Evolutionary conservation across 2,797 vertebrate genomes (phyloP), one percentile per base, ranked within the genome.

Genomic region (Tolypeutes matacus): DNA sequence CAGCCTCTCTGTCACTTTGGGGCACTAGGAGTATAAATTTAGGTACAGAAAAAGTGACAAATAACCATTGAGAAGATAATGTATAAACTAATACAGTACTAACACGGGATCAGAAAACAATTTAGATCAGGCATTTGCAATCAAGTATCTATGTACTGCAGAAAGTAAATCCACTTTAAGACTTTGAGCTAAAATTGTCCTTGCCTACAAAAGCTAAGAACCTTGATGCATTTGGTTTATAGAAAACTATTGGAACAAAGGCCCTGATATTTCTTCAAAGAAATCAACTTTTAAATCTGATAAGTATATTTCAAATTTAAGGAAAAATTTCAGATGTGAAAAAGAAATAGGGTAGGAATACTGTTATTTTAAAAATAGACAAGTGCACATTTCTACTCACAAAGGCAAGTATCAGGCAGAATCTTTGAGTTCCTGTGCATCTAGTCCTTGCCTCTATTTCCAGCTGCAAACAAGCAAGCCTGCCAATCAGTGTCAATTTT

Each of bases 381-480:
- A 46, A 89, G 36, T 84, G 13, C n/a, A 75, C 25, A 58, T 90
- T 86, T 46, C 25, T 77, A 14, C 12, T 60, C 49, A 86, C 67
- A 67, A 82, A 76, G 39, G 53, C 46, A 84, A 81, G 67, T 27
- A 90, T n/a, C 18, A 81, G 75, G 89, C 42, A 82, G 82, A 92
- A 92, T 62, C 62, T 69, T 53, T 85, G 17, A 78, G 31, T 29
- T 92, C 21, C 5, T 56, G 8, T 46, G 20, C 51, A 62, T 93
- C 69, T 93, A 80, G 62, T 67, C 67, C 39, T 60, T 31, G 56
- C 21, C 53, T 7, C 20, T 81, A 72, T 93, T 86, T 73, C 82
- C 23, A 95, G n/a, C 56, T 93, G n/a, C 42, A 92, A 85, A 96
- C 42, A 93, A 85, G 95, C 42, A 82, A 83, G 29, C 42, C 81